phyloP scores from a whole-genome alignment of 1,140 invertebrate species.

The Drosophila murphyi region DNA sequence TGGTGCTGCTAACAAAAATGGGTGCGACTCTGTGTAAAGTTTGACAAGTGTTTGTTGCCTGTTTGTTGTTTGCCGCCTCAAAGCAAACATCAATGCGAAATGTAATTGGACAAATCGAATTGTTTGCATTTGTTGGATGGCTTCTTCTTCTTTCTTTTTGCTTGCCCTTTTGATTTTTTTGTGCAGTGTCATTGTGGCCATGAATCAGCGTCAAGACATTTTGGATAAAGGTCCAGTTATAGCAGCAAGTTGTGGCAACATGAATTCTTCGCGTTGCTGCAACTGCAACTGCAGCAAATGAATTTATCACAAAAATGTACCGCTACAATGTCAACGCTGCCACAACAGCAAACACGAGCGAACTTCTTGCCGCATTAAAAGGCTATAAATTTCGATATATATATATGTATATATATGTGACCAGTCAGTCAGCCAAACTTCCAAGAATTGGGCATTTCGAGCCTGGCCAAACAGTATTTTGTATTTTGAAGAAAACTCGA shows the following conservation, averaged over 20 bases:
- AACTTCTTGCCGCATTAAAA: constrained; percentile 64
- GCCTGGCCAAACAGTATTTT: constrained; percentile 48
- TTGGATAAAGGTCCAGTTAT: constrained; percentile 1
- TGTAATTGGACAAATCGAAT: constrained; percentile 15
- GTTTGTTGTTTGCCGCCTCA: constrained; percentile 27
- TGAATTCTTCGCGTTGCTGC: constrained; percentile 7
- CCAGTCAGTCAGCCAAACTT: constrained; percentile 43
- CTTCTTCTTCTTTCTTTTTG: constrained; percentile 11
- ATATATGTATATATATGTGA: background rate
- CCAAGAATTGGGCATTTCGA: constrained; percentile 70
- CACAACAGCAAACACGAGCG: constrained; percentile 28
- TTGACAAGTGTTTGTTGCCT: constrained; percentile 14
- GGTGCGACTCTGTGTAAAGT: constrained; percentile 4
- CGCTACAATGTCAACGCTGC: constrained; percentile 71
- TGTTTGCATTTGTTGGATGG: constrained; percentile 8
- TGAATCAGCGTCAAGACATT: constrained; percentile 14
- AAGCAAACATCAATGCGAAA: constrained; percentile 5
- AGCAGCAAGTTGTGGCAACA: constrained; percentile 14
- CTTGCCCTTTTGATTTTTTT: constrained; percentile 1
- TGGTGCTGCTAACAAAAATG: background rate
- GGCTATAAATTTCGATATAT: constrained; percentile 65
- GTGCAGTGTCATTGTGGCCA: constrained; percentile 33
- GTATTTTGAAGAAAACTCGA: constrained; percentile 51
- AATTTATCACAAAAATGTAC: constrained; percentile 73
- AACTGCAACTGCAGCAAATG: constrained; percentile 64